Base-by-base conservation (phyloP, 2,113 vertebrate genomes). In the Tauraco erythrolophus region DNA sequence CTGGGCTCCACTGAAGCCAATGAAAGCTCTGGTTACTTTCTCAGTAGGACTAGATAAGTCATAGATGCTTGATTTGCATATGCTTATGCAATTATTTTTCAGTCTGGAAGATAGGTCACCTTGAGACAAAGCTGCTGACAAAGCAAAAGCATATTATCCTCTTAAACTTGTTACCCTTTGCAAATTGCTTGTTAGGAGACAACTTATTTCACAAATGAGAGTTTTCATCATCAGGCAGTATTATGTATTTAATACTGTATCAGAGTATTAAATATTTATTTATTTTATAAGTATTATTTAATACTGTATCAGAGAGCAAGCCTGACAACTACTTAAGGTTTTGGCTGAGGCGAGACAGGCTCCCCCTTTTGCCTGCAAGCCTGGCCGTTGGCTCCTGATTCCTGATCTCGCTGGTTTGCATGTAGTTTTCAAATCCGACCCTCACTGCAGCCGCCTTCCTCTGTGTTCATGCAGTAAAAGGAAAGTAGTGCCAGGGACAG, bases 51-150 rank as follows among this genome's bases (percentile, higher is more conserved):
- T 33, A 25, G 62, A 2, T 54, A 75, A 82, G 10, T 27, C 11
- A 19, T 33, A 50, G 45, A 27, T 85, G 45, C 48, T 79, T 66
- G 18, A 12, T 95, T 93, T 92, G 50, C 53, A 15, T 69, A 65
- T 50, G 27, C 31, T 88, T 65, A 27, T 45, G n/a, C 8, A 35
- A 33, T 69, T 90, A 43, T 46, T 86, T 89, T 45, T 19, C 21
- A 48, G 8, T 11, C 39, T 81, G 69, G 11, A 91, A 78, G 48
- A 37, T 0, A 14, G n/a, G 74, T 95, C 81, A 95, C 74, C 48
- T n/a, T 84, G 76, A 86, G 50, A 85, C 33, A 61, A 79, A 89
- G 62, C 27, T 94, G 84, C 89, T 95, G 89, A 61, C 24, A 64
- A 76, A 68, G 27, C 45, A 96, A n/a, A 93, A 76, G 4, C 4